Evolutionary conservation across 2,113 vertebrate species (phyloP), one percentile per base, ranked within the genome.

Genomic region (Mesocricetus auratus): DNA sequence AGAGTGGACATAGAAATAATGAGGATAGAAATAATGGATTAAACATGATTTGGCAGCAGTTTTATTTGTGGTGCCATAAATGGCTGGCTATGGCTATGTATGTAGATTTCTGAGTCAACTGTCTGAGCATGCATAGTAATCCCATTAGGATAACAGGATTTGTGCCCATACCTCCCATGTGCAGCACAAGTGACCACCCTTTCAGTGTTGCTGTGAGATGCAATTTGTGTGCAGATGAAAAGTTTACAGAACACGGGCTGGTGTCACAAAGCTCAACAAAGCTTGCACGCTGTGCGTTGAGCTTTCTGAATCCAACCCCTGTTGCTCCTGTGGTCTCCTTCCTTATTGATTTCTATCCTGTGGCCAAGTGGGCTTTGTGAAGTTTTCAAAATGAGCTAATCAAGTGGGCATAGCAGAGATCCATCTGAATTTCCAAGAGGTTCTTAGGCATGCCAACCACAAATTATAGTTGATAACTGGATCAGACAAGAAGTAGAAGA

Each of bases 61-160:
- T 98, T 94, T 96, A 93, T 98, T 98, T 98, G 95, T 98, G 94
- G 94, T 96, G 91, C 96, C 86, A n/a, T 95, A 89, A 94, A 79
- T 94, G 97, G 92, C 94, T 96, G 97, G 97, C 95, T 73, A 82
- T 94, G 5, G 16, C 97, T 97, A 93, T 96, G 90, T 97, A 98
- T 97, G 97, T 95, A 98, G 97, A 98, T 98, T 97, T 92, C 90
- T 79, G 96, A 97, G 96, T 93, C 95, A 98, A 94, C 95, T 98
- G 96, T 97, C 90, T 96, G 97, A 98, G 97, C 95, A 45, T 81
- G 97, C 10, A 0, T 77, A 62, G 93, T 98, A 98, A 98, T 98
- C 98, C 98, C 97, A 97, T 98, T 98, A 98, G 98, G 98, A 98
- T 98, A 98, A 98, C 97, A 0, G 98, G 98, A 98, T 98, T 98